Evolutionary conservation across 2,113 vertebrate species (phyloP).

Genomic region (Mionectes macconnelli): DNA sequence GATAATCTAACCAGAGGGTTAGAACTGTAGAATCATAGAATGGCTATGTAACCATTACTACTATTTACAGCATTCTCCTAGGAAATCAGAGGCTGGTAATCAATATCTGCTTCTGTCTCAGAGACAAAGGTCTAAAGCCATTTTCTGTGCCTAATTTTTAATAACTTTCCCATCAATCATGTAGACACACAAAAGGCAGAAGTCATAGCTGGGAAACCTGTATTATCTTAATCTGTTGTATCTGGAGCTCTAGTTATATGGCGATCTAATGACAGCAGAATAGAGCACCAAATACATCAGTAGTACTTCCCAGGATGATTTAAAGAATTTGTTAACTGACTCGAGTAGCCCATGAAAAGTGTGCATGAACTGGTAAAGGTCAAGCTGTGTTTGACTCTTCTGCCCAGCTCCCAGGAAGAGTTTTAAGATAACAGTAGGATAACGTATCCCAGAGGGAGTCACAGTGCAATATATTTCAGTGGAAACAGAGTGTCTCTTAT

Average conservation of each 20-base stretch:
- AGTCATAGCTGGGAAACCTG: background rate
- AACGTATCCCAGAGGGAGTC: background rate
- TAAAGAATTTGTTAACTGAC: background rate
- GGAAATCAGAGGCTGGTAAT: background rate
- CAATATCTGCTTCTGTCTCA: background rate
- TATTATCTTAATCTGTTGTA: background rate
- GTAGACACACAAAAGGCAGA: background rate
- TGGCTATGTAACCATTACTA: background rate
- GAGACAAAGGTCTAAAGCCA: background rate
- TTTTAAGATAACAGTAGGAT: background rate
- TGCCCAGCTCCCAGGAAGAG: background rate
- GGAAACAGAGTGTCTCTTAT: background rate
- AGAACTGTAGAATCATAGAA: background rate
- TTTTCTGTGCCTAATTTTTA: background rate
- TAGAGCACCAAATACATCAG: background rate
- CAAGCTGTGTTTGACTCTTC: background rate
- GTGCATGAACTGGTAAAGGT: background rate
- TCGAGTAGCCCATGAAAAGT: background rate
- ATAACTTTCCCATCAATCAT: background rate
- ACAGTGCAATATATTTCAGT: background rate
- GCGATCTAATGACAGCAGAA: background rate
- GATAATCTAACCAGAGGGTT: background rate
- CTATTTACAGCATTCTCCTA: background rate
- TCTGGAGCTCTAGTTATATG: background rate
- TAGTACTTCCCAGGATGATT: background rate